Evolutionary conservation across 2,797 vertebrate genomes (phyloP).

Genomic region (Pachyuromys duprasi): DNA sequence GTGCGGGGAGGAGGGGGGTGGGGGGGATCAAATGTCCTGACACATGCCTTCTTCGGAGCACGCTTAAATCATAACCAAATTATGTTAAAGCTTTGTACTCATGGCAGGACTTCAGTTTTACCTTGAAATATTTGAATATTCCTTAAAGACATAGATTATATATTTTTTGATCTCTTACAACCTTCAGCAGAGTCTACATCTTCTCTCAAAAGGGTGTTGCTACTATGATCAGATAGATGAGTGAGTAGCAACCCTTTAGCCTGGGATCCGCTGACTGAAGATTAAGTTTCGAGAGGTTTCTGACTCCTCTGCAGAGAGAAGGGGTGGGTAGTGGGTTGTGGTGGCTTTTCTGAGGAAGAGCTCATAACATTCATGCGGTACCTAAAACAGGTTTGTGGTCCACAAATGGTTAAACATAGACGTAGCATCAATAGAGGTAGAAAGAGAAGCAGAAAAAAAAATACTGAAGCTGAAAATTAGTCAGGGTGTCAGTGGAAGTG

Average conservation of each 20-base stretch:
- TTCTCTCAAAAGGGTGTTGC: background rate
- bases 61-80: background rate
- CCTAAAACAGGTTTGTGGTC: background rate
- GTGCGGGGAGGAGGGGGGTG: too few species aligned
- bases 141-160: background rate
- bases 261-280: background rate
- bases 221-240: background rate
- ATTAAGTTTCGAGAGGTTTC: slow-evolving; percentile 14
- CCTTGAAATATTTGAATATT: background rate
- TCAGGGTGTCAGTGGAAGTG: background rate
- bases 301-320: background rate
- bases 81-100: background rate
- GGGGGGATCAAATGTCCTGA: background rate
- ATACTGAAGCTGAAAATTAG: background rate
- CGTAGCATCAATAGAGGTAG: background rate
- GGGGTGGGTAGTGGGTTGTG: too few species aligned
- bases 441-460: background rate
- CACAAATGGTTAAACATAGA: background rate
- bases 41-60: background rate
- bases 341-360: background rate
- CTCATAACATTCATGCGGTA: slow-evolving; percentile 1
- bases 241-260: background rate
- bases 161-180: too few species aligned
- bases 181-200: background rate
- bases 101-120: background rate